Base-by-base conservation (phyloP, 2,113 vertebrate genomes). In the Nipponia nippon region DNA sequence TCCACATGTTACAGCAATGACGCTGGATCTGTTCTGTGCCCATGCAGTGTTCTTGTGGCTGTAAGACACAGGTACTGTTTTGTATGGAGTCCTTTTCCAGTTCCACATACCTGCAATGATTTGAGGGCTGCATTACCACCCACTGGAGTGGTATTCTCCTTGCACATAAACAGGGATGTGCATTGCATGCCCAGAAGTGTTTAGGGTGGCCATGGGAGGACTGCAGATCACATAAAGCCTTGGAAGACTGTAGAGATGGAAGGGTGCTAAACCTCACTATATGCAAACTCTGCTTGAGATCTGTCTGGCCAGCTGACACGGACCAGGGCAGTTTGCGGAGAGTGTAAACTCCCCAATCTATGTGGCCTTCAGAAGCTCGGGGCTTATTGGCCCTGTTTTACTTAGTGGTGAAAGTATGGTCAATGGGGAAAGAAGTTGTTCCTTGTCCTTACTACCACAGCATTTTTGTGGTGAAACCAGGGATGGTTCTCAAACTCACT, bases 341-440 rank as follows among this genome's bases (percentile, higher is more conserved):
- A 14, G 23, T 34, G 34, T 2, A 0, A 59, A 25, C 13, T 90
- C 13, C 12, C 11, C 16, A 19, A 5, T 26, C 19, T 4, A 0
- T 44, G 4, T 2, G 21, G 7, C 26, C 20, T 66, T 87, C 23
- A 61, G 21, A 79, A 46, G 34, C 12, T 46, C 1, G 0, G 13
- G 26, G 21, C 9, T 21, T 79, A 65, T 56, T 25, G n/a, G 8
- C 29, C 26, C 13, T 36, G 0, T 75, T 77, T 72, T 26, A 10
- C 10, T 42, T 42, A n/a, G 26, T 27, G 26, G 15, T 2, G 1
- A 26, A 80, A 6, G 2, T 82, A 19, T 42, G 9, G 20, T 72
- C 22, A 22, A 7, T 36, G 34, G 40, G 30, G 40, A 49, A 34
- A 46, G 38, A 69, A 69, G 15, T 44, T 72, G 30, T 71, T 69